Evolutionary conservation across 2,113 vertebrate species (phyloP).

Genomic region (Meleagris gallopavo): DNA sequence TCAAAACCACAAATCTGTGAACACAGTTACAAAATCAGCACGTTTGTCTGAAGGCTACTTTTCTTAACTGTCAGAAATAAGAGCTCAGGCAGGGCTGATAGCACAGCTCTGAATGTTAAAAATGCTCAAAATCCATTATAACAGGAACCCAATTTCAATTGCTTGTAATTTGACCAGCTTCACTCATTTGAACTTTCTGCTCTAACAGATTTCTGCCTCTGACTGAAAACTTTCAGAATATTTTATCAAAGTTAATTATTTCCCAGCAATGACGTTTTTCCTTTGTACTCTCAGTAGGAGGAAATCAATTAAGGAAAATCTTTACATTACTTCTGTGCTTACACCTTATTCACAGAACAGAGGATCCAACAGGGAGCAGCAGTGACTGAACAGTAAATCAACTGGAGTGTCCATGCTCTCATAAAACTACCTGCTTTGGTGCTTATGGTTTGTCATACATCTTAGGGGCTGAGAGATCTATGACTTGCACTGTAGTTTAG

Average conservation of each 20-base stretch:
- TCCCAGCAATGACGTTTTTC: neutral
- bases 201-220: neutral
- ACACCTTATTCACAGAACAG: neutral
- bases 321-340: neutral
- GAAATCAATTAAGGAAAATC: neutral
- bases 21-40: neutral
- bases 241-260: neutral
- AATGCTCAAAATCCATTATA: neutral
- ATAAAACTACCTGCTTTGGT: neutral
- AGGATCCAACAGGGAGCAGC: neutral
- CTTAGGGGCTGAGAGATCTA: neutral
- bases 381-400: neutral
- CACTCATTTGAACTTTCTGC: neutral
- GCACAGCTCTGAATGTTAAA: neutral
- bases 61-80: neutral
- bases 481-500: neutral
- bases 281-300: neutral
- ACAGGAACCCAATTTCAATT: neutral
- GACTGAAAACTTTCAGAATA: neutral
- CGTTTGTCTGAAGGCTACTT: neutral
- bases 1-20: neutral
- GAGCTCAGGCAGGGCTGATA: neutral
- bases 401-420: neutral
- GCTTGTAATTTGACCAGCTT: conserved; percentile 12
- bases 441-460: neutral